These are phyloP conservation scores for Pachyrhynchus sulphureomaculatus DNA, from an alignment of 1,140 invertebrate genomes.

Conservation along the genomic window DNA sequence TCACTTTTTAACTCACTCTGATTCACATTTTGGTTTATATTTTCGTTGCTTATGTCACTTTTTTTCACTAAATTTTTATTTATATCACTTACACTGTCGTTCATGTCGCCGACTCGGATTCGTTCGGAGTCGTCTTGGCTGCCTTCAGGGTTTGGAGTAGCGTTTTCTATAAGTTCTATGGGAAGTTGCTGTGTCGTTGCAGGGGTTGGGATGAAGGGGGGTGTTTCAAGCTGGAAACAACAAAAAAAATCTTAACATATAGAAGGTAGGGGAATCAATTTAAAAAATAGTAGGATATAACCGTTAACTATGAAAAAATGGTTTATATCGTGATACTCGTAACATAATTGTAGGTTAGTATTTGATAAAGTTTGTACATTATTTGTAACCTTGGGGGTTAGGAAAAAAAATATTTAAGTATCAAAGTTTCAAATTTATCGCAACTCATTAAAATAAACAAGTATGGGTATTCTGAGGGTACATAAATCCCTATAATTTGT, in stretches of 20 bases:
- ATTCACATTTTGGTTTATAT: background rate
- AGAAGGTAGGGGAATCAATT: no score
- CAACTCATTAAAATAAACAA: no score
- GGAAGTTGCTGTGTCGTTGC: background rate
- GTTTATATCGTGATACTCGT: no score
- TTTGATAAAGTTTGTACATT: no score
- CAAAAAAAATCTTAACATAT: background rate
- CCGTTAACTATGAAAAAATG: no score
- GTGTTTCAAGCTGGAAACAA: slow-evolving; percentile 23
- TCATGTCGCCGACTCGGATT: slow-evolving; percentile 36
- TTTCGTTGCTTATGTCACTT: slow-evolving; percentile 22
- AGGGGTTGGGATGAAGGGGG: slow-evolving; percentile 29
- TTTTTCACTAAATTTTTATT: slow-evolving; percentile 31
- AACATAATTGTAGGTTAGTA: no score
- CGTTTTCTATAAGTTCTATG: slow-evolving; percentile 18
- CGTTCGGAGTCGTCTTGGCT: background rate
- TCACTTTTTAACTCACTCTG: slow-evolving; percentile 16
- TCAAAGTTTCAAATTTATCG: no score
- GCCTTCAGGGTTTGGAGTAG: background rate
- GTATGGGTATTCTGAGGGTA: no score
- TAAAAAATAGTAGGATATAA: no score
- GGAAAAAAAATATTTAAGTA: no score
- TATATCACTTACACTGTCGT: slow-evolving; percentile 39
- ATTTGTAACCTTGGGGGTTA: no score
- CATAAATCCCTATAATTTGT: no score